Percentiles rank a stretch among this genome's conserved stretches.
Evolutionary conservation across 2,888 invertebrate genomes (phyloP).

Genomic region (Bellardia bayeri): DNA sequence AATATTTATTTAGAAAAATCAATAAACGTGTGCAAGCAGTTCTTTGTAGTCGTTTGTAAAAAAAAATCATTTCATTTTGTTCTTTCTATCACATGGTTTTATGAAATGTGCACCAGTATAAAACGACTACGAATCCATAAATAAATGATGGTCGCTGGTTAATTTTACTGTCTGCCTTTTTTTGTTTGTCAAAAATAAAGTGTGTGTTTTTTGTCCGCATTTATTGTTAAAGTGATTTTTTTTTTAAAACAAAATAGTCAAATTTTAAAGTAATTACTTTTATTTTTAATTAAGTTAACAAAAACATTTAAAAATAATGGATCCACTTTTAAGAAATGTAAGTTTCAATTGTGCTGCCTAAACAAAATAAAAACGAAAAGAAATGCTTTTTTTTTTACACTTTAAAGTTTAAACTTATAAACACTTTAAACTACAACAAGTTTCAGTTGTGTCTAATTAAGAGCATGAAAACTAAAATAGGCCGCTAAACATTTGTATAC

Average conservation of each 20-base stretch:
- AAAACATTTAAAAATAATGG: slow-evolving; percentile 39
- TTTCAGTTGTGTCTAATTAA: too few relatives aligned
- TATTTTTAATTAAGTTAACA: too few relatives aligned
- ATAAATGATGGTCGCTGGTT: neutral
- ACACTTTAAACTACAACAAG: too few relatives aligned
- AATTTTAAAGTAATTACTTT: too few relatives aligned
- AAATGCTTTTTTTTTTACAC: neutral
- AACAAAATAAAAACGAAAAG: neutral
- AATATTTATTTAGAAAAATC: slow-evolving; percentile 46
- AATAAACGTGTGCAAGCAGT: slow-evolving; percentile 17
- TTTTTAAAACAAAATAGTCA: neutral
- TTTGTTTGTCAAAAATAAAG: slow-evolving; percentile 16
- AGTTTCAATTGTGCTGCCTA: slow-evolving; percentile 14
- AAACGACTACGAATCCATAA: neutral
- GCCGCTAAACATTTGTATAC: too few relatives aligned
- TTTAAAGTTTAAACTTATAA: too few relatives aligned
- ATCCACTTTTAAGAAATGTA: slow-evolving; percentile 58
- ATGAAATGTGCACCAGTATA: neutral
- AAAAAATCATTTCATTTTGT: neutral
- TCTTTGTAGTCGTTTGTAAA: too few relatives aligned
- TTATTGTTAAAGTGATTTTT: slow-evolving; percentile 31
- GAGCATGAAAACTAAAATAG: too few relatives aligned
- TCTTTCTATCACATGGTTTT: slow-evolving; percentile 31
- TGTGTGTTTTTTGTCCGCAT: neutral
- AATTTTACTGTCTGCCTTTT: neutral